Evolutionary conservation across 2,888 invertebrate genomes (phyloP), one percentile per base, ranked within the genome.

Genomic region (Lumbricus terrestris): DNA sequence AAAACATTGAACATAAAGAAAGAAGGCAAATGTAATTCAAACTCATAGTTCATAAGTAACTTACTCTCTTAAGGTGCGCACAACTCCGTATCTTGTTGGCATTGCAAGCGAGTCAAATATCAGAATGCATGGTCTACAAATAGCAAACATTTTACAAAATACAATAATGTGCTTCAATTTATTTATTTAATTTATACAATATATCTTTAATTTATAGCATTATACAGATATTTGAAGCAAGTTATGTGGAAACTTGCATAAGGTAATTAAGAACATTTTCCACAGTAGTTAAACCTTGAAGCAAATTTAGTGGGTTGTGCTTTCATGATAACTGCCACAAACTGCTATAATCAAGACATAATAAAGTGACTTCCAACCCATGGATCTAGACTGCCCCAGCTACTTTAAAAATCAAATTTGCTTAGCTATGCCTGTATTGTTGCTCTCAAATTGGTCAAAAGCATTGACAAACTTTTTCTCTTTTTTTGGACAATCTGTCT

Each of bases 91-190:
- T 93, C 98, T 96, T 88, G 97, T 97, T 23, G 97, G 97, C 23
- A 96, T 96, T 92, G 97, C 97, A 93, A 99, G 95, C 0, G 99
- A 99, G 95, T 99, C 99, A 95, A 99, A 98, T 94, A 99, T 97
- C 91, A 99, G 95, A 94, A 99, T 98, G 94, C 98, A 97, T 0
- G 98, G 98, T 93, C 97, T 97, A 95, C 92, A 96, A 96, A 88
- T 42, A 89, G 35, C 54, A 88, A 42, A 82, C 42, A 82, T 34
- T 89, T 69, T 8, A 13, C 29, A 69, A 29, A 69, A n/a, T 69
- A 69, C 69, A 69, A 69, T 16, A 69, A n/a, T n/a, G n/a, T n/a
- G 69, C n/a, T 69, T 69, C n/a, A 1, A 29, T n/a, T 69, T 69
- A 69, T n/a, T n/a, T n/a, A n/a, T n/a, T 69, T 69, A 1, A 29